Percentiles rank a stretch among this genome's conserved stretches.
phyloP scores from a whole-genome alignment of 1,140 invertebrate species.

The Lepidurus couesii region DNA sequence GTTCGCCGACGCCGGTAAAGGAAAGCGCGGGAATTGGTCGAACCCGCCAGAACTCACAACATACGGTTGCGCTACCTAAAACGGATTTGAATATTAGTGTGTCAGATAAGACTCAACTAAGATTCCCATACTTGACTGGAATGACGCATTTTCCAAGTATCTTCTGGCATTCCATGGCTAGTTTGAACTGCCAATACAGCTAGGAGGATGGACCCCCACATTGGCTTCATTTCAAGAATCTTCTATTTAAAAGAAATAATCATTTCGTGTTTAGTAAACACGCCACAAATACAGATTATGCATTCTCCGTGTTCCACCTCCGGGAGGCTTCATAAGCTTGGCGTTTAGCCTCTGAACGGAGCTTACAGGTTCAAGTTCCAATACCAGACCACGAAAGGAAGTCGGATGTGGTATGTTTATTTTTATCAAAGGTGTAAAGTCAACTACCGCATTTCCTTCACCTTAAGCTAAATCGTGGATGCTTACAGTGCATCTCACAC shows the following conservation, averaged over 20 bases:
- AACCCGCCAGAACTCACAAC: background rate
- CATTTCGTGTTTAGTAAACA: no score
- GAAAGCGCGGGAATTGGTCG: constrained; percentile 1
- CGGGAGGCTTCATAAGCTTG: no score
- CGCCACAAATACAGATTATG: no score
- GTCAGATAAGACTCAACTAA: no score
- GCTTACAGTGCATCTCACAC: background rate
- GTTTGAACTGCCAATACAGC: background rate
- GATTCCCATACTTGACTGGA: background rate
- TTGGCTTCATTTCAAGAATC: background rate
- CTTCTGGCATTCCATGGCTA: background rate
- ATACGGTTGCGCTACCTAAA: constrained; percentile 9
- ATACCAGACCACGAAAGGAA: background rate
- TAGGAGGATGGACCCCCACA: background rate
- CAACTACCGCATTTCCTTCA: no score
- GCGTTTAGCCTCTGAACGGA: no score
- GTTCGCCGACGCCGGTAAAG: background rate
- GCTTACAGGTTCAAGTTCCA: no score
- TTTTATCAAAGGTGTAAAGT: background rate
- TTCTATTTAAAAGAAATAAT: background rate
- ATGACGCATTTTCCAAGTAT: background rate
- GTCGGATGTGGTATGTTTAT: background rate
- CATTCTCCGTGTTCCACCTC: no score
- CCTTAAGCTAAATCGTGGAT: background rate
- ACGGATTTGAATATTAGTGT: background rate